Evolutionary conservation across 2,797 vertebrate species (phyloP), one percentile per base, ranked within the genome.

Genomic region (Discoglossus pictus): DNA sequence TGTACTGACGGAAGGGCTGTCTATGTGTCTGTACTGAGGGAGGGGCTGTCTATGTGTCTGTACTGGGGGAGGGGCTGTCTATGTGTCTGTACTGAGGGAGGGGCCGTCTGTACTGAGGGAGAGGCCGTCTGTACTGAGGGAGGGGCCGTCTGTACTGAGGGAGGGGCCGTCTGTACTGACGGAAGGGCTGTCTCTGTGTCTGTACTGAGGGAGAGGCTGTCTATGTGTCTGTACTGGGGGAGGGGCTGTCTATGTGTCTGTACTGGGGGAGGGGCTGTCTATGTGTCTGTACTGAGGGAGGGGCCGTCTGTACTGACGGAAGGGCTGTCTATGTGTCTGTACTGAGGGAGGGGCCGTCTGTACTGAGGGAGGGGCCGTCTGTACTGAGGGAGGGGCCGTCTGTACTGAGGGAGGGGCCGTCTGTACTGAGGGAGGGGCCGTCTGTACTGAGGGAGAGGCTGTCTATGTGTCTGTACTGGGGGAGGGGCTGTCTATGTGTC

Each of bases 201-300:
- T 39, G 35, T 6, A 18, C 13, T 3, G 13, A 16, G 52, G 21
- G 53, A 10, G 17, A 55, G 23, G 18, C 13, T 2, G 34, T 35
- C 3, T 55, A 17, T 5, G 8, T 23, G 11, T 25, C 12, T 36
- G 12, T 9, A 51, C 12, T 51, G 35, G 34, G 12, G n/a, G n/a
- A n/a, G n/a, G n/a, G n/a, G n/a, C n/a, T n/a, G 6, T 40, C 10
- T 40, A 6, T 40, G 12, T 12, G 38, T 12, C 38, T 13, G 2
- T 40, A 13, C 10, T n/a, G n/a, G 17, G 13, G 52, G 20, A 35
- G 51, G 51, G 18, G 15, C 25, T 18, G 15, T 36, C n/a, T 35
- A 3, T 54, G 31, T 54, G 27, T n/a, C n/a, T n/a, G n/a, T n/a
- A n/a, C n/a, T 17, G 51, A 12, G 13, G 52, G 12, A 53, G 16